These are phyloP conservation scores for Hymenopus coronatus DNA, from an alignment of 2,888 invertebrate genomes.

Conservation along the genomic window DNA sequence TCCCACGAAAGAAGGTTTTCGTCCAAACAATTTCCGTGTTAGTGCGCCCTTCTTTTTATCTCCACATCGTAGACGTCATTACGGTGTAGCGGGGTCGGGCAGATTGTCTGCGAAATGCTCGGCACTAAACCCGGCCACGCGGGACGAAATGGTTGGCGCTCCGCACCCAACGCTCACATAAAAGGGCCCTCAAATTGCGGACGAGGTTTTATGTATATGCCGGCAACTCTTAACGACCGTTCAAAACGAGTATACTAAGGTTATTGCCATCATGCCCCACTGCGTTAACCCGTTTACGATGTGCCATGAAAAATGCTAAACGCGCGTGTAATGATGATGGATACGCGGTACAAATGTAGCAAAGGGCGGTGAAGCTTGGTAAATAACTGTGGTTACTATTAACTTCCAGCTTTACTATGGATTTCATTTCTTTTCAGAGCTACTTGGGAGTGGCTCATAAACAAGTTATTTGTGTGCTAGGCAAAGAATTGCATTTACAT, in stretches of 20 bases:
- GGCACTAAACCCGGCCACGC: neutral
- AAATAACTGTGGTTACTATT: neutral
- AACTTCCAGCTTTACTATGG: neutral
- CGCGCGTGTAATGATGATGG: neutral
- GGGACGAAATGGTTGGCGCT: slow-evolving; percentile 2
- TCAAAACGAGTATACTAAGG: slow-evolving; percentile 5
- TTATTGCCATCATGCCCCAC: slow-evolving; percentile 1
- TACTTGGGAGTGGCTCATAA: neutral
- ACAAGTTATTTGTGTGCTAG: neutral
- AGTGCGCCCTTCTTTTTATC: neutral
- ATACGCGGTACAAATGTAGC: neutral
- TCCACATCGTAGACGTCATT: neutral
- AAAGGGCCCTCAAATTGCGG: slow-evolving; percentile 14
- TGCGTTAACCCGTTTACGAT: slow-evolving; percentile 14
- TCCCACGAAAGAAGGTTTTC: neutral
- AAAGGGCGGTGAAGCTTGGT: neutral
- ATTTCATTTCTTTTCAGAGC: neutral
- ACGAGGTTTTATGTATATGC: slow-evolving; percentile 16
- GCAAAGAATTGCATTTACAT: neutral
- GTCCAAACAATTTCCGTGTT: neutral
- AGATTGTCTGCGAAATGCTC: slow-evolving; percentile 9
- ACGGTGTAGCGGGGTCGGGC: neutral
- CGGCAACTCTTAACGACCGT: slow-evolving; percentile 6
- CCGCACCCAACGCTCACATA: neutral
- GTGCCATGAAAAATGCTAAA: slow-evolving; percentile 7